These are phyloP conservation scores for Embidobia sp. DNA, from an alignment of 2,888 invertebrate genomes.

Conservation along the genomic window DNA sequence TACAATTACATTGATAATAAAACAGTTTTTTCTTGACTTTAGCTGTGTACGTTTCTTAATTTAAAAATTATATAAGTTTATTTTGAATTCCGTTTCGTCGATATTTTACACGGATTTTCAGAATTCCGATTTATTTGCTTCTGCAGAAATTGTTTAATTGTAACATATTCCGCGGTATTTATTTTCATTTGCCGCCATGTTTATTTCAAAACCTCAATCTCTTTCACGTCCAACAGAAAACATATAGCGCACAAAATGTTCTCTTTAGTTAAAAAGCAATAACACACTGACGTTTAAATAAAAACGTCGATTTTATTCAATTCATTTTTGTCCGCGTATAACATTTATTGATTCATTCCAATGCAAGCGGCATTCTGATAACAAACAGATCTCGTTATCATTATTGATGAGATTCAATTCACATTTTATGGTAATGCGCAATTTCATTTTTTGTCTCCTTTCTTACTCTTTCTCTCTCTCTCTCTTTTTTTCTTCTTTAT, in stretches of 20 bases:
- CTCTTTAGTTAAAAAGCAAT: slow-evolving; percentile 36
- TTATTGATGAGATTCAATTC: slow-evolving; percentile 55
- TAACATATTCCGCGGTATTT: too few species aligned
- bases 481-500: not conserved
- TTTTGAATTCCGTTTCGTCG: too few species aligned
- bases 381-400: slow-evolving; percentile 57
- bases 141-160: too few species aligned
- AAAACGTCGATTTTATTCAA: slow-evolving; percentile 47
- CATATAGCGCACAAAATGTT: slow-evolving; percentile 29
- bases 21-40: too few species aligned
- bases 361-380: slow-evolving; percentile 53
- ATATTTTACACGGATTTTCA: too few species aligned
- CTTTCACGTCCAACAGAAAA: slow-evolving; percentile 48
- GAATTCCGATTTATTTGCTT: too few species aligned
- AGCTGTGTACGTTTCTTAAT: too few species aligned
- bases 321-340: slow-evolving; percentile 45
- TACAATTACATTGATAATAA: too few species aligned
- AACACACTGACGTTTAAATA: slow-evolving; percentile 38
- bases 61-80: too few species aligned
- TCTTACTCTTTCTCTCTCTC: not conserved
- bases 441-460: too few species aligned
- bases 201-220: slow-evolving; percentile 1
- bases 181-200: slow-evolving; percentile 8
- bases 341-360: slow-evolving; percentile 45
- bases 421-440: slow-evolving; percentile 49